These are phyloP conservation scores for Ardeotis arabs DNA, from an alignment of 2,113 vertebrate species.

Conservation along the genomic window DNA sequence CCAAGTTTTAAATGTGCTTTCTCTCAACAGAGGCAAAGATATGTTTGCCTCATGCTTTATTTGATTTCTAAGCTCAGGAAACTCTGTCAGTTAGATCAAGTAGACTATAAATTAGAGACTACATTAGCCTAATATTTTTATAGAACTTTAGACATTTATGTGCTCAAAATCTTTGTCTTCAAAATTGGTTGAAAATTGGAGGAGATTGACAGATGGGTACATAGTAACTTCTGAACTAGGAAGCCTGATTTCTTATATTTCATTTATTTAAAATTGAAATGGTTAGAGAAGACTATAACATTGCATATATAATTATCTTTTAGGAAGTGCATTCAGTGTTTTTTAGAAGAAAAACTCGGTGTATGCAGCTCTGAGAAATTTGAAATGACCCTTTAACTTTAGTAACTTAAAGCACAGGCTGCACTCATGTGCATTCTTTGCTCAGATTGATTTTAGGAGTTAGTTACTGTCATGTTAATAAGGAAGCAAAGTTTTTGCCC, in stretches of 20 bases:
- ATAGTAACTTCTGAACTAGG: not conserved
- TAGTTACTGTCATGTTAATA: not conserved
- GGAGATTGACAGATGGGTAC: not conserved
- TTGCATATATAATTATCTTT: not conserved
- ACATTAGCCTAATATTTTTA: not conserved
- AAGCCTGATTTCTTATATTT: not conserved
- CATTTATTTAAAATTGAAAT: not conserved
- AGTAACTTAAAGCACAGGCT: not conserved
- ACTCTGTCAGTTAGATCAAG: not conserved
- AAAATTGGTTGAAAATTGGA: not conserved
- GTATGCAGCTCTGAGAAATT: not conserved
- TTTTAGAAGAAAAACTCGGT: not conserved
- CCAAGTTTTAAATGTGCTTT: not conserved
- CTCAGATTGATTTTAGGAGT: not conserved
- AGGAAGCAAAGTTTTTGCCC: not conserved
- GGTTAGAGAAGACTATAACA: not conserved
- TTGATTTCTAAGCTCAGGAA: not conserved
- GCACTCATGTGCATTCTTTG: not conserved
- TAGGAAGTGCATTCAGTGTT: not conserved
- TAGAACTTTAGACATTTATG: not conserved
- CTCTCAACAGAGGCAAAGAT: not conserved
- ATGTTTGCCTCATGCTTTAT: not conserved
- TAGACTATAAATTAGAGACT: not conserved
- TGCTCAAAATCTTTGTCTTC: not conserved
- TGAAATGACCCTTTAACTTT: not conserved